A percentile compares a stretch with the other conserved stretches of the same genome.
Evolutionary conservation across 2,797 vertebrate species (phyloP).

Genomic region (Sebastes kiyomatsui): DNA sequence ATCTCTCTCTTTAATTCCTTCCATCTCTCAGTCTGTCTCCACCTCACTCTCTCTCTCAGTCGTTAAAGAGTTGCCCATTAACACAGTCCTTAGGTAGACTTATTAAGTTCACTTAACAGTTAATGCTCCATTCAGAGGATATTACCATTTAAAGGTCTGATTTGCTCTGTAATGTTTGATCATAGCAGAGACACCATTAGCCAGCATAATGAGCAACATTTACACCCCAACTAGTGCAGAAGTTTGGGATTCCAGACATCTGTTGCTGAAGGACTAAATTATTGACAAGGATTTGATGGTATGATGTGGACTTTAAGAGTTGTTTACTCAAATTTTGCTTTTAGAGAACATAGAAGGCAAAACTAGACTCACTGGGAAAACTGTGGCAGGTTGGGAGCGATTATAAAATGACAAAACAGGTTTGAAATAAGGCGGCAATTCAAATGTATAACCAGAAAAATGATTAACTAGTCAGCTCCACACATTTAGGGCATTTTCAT

Average conservation of each 20-base stretch:
- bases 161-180: slow-evolving; percentile 45
- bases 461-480: too few species aligned
- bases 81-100: slow-evolving; percentile 59
- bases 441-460: too few species aligned
- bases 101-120: slow-evolving; percentile 76
- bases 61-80: slow-evolving; percentile 64
- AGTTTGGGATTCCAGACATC: slow-evolving; percentile 10
- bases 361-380: too few species aligned
- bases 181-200: slow-evolving; percentile 48
- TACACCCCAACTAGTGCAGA: slow-evolving; percentile 15
- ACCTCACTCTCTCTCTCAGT: not conserved
- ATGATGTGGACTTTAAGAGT: too few species aligned
- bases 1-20: slow-evolving; percentile 29
- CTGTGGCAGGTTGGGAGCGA: too few species aligned
- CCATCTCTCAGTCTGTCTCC: slow-evolving; percentile 4
- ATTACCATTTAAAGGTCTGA: slow-evolving; percentile 63
- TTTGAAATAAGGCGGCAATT: too few species aligned
- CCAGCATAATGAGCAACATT: slow-evolving; percentile 37
- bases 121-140: slow-evolving; percentile 69
- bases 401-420: too few species aligned
- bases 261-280: not conserved
- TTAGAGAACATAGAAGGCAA: not conserved
- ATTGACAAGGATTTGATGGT: not conserved
- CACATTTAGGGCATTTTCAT: too few species aligned
- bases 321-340: not conserved